Conservation (phyloP, 1,140 invertebrate species). For the Elymnias hypermnestra region DNA sequence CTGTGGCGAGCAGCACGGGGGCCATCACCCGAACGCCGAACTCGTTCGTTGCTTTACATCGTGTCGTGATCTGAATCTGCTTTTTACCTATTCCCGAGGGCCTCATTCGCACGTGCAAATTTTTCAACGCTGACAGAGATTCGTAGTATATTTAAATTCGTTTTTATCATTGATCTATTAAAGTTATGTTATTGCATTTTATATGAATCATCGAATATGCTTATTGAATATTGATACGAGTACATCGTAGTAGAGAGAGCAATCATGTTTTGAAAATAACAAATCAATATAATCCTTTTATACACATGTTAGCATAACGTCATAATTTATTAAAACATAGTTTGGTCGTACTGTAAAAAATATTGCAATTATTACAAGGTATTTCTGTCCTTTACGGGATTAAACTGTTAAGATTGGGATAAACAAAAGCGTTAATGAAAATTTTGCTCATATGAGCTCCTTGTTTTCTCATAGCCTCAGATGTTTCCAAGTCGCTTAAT, state of each 20-base stretch:
- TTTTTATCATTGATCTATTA: too few relatives aligned
- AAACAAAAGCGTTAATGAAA: not conserved
- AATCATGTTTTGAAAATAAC: too few relatives aligned
- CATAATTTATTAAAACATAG: not conserved
- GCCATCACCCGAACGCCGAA: conserved; percentile 61
- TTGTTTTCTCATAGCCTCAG: conserved; percentile 2
- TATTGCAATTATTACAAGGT: too few relatives aligned
- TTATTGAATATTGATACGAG: too few relatives aligned
- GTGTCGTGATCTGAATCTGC: conserved; percentile 64
- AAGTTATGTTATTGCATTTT: too few relatives aligned
- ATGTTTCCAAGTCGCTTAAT: conserved; percentile 11
- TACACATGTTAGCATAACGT: not conserved
- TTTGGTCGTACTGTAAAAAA: not conserved
- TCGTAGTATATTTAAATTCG: too few relatives aligned
- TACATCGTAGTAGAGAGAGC: too few relatives aligned
- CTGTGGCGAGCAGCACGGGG: conserved; percentile 55
- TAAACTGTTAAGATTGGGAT: not conserved
- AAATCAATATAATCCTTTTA: too few relatives aligned
- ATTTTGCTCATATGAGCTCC: not conserved
- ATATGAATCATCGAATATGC: too few relatives aligned
- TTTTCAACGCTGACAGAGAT: conserved; percentile 22
- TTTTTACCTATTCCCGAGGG: conserved; percentile 56
- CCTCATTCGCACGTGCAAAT: conserved; percentile 30
- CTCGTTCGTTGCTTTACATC: conserved; percentile 53
- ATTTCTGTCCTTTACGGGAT: too few relatives aligned